These are phyloP conservation scores for Aramus guarauna DNA, from an alignment of 2,113 vertebrate species.

Conservation along the genomic window DNA sequence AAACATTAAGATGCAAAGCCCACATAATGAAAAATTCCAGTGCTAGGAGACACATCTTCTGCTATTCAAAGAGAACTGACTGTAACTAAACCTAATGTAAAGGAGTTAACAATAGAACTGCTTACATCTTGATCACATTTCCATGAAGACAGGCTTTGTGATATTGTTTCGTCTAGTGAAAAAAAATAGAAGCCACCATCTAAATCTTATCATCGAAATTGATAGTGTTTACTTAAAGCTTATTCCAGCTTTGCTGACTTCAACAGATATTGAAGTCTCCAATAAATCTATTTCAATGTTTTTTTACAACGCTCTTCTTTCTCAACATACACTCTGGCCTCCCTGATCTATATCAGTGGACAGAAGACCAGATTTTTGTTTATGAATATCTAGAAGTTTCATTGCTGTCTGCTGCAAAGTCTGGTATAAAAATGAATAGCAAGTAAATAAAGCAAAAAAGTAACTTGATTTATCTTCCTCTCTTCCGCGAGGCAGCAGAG, in stretches of 20 bases:
- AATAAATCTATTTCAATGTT: constrained; percentile 50
- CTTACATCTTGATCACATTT: constrained; percentile 37
- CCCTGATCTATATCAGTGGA: constrained; percentile 38
- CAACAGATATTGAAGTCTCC: constrained; percentile 61
- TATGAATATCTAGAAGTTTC: constrained; percentile 56
- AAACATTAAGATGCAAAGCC: constrained; percentile 11
- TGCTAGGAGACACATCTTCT: background rate
- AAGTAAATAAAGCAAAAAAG: constrained; percentile 53
- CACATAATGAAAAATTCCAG: constrained; percentile 40
- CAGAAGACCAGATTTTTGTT: constrained; percentile 40
- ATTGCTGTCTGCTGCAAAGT: constrained; percentile 20
- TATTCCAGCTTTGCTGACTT: constrained; percentile 59
- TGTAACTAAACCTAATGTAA: constrained; percentile 11
- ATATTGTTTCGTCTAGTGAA: constrained; percentile 13
- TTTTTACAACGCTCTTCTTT: constrained; percentile 35
- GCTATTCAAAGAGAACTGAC: background rate
- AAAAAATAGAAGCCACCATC: constrained; percentile 14
- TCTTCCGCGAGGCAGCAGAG: background rate
- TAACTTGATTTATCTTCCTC: constrained; percentile 29
- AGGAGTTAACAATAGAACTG: background rate
- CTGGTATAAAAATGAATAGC: constrained; percentile 30
- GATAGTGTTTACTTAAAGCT: constrained; percentile 66
- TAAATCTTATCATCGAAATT: constrained; percentile 65
- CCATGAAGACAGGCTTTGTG: constrained; percentile 39
- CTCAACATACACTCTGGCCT: constrained; percentile 22